Conservation (phyloP, 2,113 vertebrate genomes). For the Baryphthengus martii region DNA sequence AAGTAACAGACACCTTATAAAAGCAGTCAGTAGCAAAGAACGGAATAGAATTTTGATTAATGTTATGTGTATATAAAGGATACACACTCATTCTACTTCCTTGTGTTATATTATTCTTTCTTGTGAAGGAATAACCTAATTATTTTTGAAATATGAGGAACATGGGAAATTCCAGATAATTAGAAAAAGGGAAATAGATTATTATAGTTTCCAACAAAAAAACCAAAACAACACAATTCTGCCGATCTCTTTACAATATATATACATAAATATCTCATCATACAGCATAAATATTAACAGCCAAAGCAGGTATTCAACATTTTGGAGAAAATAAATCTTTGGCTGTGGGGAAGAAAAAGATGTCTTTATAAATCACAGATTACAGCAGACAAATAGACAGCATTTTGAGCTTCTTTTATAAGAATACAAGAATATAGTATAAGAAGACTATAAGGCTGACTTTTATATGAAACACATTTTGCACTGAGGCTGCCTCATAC, state of each 20-base stretch:
- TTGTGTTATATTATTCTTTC: not conserved
- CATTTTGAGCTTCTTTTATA: not conserved
- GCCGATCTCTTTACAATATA: not conserved
- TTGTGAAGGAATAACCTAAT: not conserved
- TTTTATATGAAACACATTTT: not conserved
- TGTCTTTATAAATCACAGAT: not conserved
- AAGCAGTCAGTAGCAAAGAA: not conserved
- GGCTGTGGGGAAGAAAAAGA: not conserved
- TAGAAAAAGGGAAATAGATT: not conserved
- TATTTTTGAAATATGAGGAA: conserved; percentile 17
- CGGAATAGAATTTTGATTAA: not conserved
- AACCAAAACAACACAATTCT: not conserved
- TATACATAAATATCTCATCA: not conserved
- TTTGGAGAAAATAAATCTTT: not conserved
- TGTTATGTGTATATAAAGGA: not conserved
- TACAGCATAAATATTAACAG: not conserved
- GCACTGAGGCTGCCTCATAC: not conserved
- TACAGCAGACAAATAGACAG: not conserved
- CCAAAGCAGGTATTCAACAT: not conserved
- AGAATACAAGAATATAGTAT: not conserved
- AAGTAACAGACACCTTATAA: not conserved
- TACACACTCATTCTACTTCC: not conserved
- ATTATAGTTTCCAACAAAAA: not conserved
- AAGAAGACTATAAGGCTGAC: not conserved
- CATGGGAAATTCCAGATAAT: not conserved